Evolutionary conservation across 2,888 invertebrate species (phyloP).

Genomic region (Drosophila borealis): DNA sequence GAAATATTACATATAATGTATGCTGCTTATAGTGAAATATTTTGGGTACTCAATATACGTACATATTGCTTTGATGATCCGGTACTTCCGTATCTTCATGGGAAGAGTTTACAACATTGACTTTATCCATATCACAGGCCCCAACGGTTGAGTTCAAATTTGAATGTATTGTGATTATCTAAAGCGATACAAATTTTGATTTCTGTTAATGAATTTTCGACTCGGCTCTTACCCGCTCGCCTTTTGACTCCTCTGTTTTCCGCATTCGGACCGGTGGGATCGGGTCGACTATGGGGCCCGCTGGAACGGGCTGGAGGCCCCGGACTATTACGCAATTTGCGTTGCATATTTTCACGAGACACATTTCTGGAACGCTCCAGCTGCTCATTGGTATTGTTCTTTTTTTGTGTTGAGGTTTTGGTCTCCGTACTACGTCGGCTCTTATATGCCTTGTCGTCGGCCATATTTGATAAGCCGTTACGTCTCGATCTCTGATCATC

Average conservation of each 20-base stretch:
- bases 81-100: background rate
- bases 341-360: slow-evolving; percentile 26
- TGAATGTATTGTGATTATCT: slow-evolving; percentile 11
- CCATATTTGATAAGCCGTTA: background rate
- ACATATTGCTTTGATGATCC: background rate
- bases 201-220: background rate
- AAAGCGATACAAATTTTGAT: background rate
- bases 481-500: slow-evolving; percentile 27
- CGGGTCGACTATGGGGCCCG: slow-evolving; percentile 4
- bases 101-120: background rate
- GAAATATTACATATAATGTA: background rate
- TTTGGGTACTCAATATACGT: background rate
- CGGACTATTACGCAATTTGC: slow-evolving; percentile 3
- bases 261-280: background rate
- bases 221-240: slow-evolving; percentile 11
- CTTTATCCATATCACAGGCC: background rate
- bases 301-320: slow-evolving; percentile 5
- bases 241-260: slow-evolving; percentile 14
- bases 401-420: slow-evolving; percentile 4
- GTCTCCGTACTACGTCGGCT: slow-evolving; percentile 16
- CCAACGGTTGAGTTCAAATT: slow-evolving; percentile 18
- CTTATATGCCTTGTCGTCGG: slow-evolving; percentile 29
- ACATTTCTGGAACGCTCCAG: slow-evolving; percentile 6
- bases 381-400: slow-evolving; percentile 4
- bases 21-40: too few relatives aligned